Evolutionary conservation across 2,113 vertebrate genomes (phyloP).

Genomic region (Anolis carolinensis): DNA sequence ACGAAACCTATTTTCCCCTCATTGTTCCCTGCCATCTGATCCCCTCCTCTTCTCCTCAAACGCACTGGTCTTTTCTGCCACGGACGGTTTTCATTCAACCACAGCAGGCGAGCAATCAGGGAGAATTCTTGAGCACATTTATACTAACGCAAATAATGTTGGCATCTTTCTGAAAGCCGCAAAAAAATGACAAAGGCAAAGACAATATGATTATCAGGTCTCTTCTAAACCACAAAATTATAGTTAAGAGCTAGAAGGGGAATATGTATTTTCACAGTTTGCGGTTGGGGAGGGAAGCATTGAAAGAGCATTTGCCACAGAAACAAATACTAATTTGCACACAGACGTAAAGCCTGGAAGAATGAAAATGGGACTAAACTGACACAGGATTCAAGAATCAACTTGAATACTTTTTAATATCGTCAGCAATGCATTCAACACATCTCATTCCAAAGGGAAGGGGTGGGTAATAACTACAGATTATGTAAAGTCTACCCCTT

Average conservation of each 20-base stretch:
- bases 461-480: neutral
- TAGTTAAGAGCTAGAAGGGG: too few relatives aligned
- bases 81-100: neutral
- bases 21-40: neutral
- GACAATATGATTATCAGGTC: constrained; percentile 1
- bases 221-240: neutral
- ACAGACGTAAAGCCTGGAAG: neutral
- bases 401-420: neutral
- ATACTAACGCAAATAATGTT: neutral
- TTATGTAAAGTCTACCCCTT: neutral
- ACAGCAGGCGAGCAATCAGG: neutral
- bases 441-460: neutral
- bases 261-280: neutral
- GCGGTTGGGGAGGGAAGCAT: neutral
- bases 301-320: neutral
- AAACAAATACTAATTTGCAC: neutral
- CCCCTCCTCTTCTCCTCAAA: neutral
- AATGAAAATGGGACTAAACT: too few relatives aligned
- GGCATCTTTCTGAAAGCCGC: neutral
- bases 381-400: neutral
- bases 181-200: neutral
- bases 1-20: fast-evolving
- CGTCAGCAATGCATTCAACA: neutral
- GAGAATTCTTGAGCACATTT: neutral
- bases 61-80: neutral